Conservation (phyloP, 2,113 vertebrate genomes). For the Leptodactylus fuscus region DNA sequence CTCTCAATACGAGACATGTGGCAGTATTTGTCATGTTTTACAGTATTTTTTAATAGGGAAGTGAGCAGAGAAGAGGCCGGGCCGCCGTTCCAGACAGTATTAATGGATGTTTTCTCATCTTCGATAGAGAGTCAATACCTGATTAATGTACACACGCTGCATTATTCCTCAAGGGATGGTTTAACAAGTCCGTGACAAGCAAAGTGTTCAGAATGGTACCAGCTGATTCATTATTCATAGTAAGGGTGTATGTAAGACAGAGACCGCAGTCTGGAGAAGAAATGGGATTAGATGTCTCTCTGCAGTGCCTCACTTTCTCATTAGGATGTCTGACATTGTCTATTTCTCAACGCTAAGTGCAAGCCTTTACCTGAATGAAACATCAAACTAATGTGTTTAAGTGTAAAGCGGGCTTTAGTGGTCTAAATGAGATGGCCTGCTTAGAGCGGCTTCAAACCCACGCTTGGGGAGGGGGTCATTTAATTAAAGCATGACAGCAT, state of each 20-base stretch:
- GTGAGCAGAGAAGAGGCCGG: neutral
- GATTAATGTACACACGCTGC: slow-evolving; percentile 29
- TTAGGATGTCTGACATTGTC: slow-evolving; percentile 16
- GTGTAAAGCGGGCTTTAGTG: neutral
- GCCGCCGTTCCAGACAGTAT: neutral
- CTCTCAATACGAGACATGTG: neutral
- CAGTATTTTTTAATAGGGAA: neutral
- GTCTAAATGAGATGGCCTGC: neutral
- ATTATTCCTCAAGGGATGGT: slow-evolving; percentile 19
- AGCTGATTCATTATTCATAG: slow-evolving; percentile 33
- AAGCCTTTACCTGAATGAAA: slow-evolving; percentile 16
- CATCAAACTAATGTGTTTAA: neutral
- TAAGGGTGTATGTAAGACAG: slow-evolving; percentile 11
- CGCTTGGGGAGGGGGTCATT: neutral
- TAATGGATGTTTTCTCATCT: neutral
- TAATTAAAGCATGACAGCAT: neutral
- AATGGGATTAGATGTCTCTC: slow-evolving; percentile 1
- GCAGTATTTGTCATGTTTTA: neutral
- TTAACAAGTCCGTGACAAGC: slow-evolving; percentile 36
- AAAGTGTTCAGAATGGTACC: slow-evolving; percentile 13
- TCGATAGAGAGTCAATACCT: slow-evolving; percentile 33
- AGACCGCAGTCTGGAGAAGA: slow-evolving; percentile 5
- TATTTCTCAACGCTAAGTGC: neutral
- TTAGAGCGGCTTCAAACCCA: neutral
- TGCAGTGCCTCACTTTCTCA: neutral